Base-by-base conservation (phyloP, 2,113 vertebrate species). In the Panthera tigris region DNA sequence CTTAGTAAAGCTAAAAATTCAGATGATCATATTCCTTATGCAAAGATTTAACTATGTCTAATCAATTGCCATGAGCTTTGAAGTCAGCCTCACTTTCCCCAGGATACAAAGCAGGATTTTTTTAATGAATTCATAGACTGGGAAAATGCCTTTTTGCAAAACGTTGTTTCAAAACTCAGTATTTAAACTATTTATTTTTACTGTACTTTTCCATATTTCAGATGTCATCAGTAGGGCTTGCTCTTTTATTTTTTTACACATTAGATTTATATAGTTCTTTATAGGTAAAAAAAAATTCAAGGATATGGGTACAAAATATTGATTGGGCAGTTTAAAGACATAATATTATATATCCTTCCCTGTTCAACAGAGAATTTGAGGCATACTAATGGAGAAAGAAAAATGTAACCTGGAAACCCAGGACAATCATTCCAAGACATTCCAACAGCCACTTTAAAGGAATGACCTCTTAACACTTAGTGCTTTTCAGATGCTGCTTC, bases 11-110 rank as follows among this genome's bases (percentile, higher is more conserved):
- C 27, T 88, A 74, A 66, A 89, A 74, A 33, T 45, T 14, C 82
- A 65, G 48, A 82, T 8, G 89, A 25, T 82, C 4, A 39, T 50
- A 71, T 13, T 65, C 79, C 63, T 76, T n/a, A 48, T 10, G 13
- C 16, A 83, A 94, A 93, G n/a, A 89, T 69, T 90, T 63, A 92
- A 78, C 71, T 78, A 61, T 63, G 31, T 91, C 48, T 74, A 80
- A 87, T 91, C 41, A 50, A 41, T 41, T 92, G 11, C 45, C 39
- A 65, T 48, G 29, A 81, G 29, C 8, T 45, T 31, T 92, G 73
- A 91, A 89, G 8, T 66, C 8, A 92, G 8, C 4, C 19, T 82
- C 11, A n/a, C 12, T 39, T 93, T 93, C 4, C 48, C 21, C 10
- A 33, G 19, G 33, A 83, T 39, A 15, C 36, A 82, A 48, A 39